A percentile compares a stretch with the other conserved stretches of the same genome.
These are phyloP conservation scores for Calyptommatus sinebrachiatus DNA, from an alignment of 2,113 vertebrate species.

Conservation along the genomic window DNA sequence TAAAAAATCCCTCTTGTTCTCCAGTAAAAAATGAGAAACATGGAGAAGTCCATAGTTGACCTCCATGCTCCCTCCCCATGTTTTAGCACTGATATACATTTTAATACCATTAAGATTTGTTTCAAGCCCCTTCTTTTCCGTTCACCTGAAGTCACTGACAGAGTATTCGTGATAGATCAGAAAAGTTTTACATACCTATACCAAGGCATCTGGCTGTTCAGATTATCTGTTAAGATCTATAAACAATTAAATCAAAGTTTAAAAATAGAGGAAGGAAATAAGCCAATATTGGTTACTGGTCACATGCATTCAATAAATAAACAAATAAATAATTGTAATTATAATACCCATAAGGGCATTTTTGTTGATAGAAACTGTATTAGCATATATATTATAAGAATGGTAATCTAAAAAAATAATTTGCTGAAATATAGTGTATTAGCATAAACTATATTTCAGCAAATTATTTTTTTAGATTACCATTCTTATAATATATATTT, in stretches of 20 bases:
- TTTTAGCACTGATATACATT: not conserved
- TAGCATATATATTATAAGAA: no score
- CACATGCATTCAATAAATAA: conserved; percentile 1
- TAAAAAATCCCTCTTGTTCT: no score
- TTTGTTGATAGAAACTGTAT: no score
- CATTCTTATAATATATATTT: no score
- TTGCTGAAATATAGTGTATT: no score
- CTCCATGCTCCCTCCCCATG: no score
- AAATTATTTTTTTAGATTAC: not conserved
- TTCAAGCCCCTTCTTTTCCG: not conserved
- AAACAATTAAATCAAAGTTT: not conserved
- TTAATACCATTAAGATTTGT: not conserved
- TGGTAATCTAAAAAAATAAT: no score
- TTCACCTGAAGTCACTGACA: not conserved
- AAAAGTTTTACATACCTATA: conserved; percentile 31
- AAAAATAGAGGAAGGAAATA: not conserved
- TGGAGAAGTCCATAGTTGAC: not conserved
- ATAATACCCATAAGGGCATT: not conserved
- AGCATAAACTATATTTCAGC: not conserved
- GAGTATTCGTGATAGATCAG: not conserved
- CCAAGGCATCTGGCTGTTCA: not conserved
- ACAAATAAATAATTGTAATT: not conserved
- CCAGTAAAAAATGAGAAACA: no score
- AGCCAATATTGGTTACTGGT: not conserved
- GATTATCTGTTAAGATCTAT: not conserved